phyloP scores from a whole-genome alignment of 2,797 vertebrate genomes.

The Chrysocyon brachyurus region DNA sequence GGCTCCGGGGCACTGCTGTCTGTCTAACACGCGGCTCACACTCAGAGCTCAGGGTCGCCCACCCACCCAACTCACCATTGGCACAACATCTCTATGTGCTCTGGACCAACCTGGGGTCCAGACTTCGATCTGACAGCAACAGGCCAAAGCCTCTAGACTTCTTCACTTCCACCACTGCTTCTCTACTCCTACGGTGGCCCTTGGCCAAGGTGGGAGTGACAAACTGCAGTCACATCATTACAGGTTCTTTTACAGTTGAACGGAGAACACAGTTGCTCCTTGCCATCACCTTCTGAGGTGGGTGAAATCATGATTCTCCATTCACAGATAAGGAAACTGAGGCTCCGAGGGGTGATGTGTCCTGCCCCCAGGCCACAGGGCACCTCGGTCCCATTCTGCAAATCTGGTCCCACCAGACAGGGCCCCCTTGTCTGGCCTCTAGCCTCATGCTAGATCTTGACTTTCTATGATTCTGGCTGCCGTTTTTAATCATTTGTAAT shows the following conservation, averaged over 20 bases:
- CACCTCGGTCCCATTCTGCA: too few relatives aligned
- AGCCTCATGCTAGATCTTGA: background rate
- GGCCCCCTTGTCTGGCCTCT: background rate
- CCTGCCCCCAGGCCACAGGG: background rate
- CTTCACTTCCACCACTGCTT: background rate
- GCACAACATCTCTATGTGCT: background rate
- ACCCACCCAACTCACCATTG: rapidly evolving
- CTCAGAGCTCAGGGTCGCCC: background rate
- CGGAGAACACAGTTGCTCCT: background rate
- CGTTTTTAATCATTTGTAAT: background rate
- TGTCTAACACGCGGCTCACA: background rate
- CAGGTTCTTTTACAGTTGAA: background rate
- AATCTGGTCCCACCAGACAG: background rate
- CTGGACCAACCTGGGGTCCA: background rate
- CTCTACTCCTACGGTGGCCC: rapidly evolving
- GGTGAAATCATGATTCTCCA: background rate
- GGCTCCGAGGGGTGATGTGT: background rate
- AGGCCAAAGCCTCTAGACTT: background rate
- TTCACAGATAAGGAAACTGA: background rate
- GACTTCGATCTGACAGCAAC: background rate
- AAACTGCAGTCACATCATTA: background rate
- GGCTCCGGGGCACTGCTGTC: rapidly evolving
- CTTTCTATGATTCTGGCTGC: background rate
- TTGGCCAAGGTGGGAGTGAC: background rate
- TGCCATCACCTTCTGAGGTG: background rate